Evolutionary conservation across 1,140 invertebrate species (phyloP), one percentile per base, ranked within the genome.

Genomic region (Drosophila tsacasi): DNA sequence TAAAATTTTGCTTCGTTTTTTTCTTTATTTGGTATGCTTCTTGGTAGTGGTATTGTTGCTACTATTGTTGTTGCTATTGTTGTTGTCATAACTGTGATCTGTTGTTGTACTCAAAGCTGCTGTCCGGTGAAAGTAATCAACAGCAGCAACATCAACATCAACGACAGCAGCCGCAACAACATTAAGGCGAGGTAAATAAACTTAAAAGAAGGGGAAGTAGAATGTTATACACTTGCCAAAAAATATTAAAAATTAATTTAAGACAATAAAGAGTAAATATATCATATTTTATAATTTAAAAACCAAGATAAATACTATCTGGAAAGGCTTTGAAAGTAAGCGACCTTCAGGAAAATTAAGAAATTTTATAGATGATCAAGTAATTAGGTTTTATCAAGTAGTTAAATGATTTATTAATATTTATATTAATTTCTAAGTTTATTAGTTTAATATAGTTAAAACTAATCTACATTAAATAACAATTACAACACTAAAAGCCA

Each of bases 81-180:
- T 84, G 77, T 74, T 84, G 82, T 76, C 82, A 85, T 84, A 85
- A 84, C 82, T 84, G 82, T 84, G 63, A 60, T 78, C 35, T 30
- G 42, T 84, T 81, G 76, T 69, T 84, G 81, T 84, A 74, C 62
- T 54, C 62, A 67, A 57, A 71, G 71, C 61, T 73, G 82, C 77
- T 84, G 82, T 85, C 78, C 78, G 82, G 82, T 85, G 82, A 85
- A 85, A 85, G 83, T 85, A 85, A 85, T 85, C 83, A 85, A 78
- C 81, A 84, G 71, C 82, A 84, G 78, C 72, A 54, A 60, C 68
- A 73, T 73, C 69, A 39, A 60, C 71, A 55, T 23, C 65, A 71
- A 17, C 35, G 61, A 39, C 76, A 60, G 44, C 58, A 44, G 25
- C n/a, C 13, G 27, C n/a, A 32, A 54, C 79, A 64, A 39, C 71